phyloP scores from a whole-genome alignment of 2,888 invertebrate genomes.

The Trissonchulus sp. region DNA sequence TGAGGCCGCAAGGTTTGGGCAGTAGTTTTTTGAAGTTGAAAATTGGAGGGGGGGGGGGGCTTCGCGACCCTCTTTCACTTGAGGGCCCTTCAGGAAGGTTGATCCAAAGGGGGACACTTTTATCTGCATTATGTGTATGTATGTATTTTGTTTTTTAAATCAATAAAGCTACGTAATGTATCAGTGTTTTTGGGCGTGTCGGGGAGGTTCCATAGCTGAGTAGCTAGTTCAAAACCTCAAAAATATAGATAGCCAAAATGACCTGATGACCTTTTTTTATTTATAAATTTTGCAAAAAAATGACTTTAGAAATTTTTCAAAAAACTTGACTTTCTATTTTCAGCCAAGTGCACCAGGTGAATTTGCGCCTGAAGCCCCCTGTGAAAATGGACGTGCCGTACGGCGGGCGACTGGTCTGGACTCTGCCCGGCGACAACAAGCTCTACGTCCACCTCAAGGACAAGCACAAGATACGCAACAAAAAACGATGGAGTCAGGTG shows the following conservation, averaged over 20 bases:
- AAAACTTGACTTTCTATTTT: neutral
- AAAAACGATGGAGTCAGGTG: constrained; percentile 86
- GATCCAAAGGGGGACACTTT: neutral
- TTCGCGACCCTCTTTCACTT: neutral
- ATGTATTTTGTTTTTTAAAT: no score
- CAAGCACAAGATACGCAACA: constrained; percentile 75
- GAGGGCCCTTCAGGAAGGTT: neutral
- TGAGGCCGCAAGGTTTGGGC: constrained; percentile 71
- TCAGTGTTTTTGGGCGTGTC: no score
- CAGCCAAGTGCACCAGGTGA: constrained; percentile 32
- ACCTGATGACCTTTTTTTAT: no score
- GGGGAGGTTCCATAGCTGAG: no score
- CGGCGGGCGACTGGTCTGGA: constrained; percentile 76
- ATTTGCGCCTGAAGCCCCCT: constrained; percentile 59
- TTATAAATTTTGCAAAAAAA: no score
- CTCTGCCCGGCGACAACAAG: constrained; percentile 73
- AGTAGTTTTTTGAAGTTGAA: constrained; percentile 3
- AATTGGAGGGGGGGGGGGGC: neutral
- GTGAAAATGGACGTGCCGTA: constrained; percentile 74
- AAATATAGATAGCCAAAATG: no score
- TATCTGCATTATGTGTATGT: neutral
- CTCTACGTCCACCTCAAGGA: constrained; percentile 82
- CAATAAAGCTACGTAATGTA: no score
- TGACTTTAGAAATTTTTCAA: no score
- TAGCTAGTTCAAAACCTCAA: no score